Conservation (phyloP, 2,888 invertebrate species). For the Schrankia costaestrigalis region DNA sequence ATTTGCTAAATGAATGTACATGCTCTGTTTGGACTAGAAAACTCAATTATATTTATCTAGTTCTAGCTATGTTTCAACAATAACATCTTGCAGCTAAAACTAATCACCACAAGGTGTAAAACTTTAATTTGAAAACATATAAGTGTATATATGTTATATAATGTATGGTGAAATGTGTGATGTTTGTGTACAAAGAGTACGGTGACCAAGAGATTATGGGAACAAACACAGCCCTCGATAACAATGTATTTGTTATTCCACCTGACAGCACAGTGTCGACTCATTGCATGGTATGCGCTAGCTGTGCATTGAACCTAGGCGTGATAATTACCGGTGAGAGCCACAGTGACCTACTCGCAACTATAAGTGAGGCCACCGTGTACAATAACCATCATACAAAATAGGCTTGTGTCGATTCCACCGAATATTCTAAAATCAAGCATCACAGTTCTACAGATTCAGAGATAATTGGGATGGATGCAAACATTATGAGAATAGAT, state of each 20-base stretch:
- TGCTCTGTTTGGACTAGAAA: too few species aligned
- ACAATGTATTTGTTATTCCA: constrained; percentile 3
- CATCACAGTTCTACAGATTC: constrained; percentile 1
- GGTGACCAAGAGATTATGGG: constrained; percentile 11
- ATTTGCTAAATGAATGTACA: too few species aligned
- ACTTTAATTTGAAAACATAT: constrained; percentile 10
- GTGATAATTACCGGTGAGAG: constrained; percentile 48
- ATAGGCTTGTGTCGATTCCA: constrained; percentile 42
- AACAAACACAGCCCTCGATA: constrained; percentile 10
- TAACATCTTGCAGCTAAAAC: constrained; percentile 19
- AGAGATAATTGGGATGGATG: too few species aligned
- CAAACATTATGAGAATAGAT: too few species aligned
- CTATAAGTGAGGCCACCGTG: constrained; percentile 34
- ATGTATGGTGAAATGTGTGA: constrained; percentile 24
- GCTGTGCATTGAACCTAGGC: constrained; percentile 52
- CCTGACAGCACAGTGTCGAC: constrained; percentile 4
- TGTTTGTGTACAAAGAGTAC: constrained; percentile 19
- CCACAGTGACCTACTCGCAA: constrained; percentile 34
- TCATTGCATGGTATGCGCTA: constrained; percentile 37
- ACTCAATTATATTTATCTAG: too few species aligned
- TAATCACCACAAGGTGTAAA: constrained; percentile 12
- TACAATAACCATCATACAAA: constrained; percentile 24
- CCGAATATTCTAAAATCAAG: constrained; percentile 17
- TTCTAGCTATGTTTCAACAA: too few species aligned
- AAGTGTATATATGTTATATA: constrained; percentile 17